Evolutionary conservation across 2,113 vertebrate species (phyloP).

Genomic region (Egretta garzetta): DNA sequence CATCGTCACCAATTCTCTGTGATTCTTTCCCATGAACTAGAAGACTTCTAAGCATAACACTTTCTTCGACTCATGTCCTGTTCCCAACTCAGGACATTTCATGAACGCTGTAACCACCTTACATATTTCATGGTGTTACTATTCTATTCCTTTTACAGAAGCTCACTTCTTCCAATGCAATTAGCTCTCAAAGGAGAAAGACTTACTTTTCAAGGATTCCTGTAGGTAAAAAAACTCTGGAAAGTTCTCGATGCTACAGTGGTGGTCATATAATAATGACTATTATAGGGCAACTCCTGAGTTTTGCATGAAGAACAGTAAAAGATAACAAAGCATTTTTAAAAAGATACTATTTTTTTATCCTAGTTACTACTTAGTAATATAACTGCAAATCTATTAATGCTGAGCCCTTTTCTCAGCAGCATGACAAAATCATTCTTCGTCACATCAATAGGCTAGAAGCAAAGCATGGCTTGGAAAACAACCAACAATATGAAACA

Average conservation of each 20-base stretch:
- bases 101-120: neutral
- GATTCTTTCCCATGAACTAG: neutral
- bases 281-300: neutral
- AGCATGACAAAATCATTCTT: neutral
- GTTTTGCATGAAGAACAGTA: neutral
- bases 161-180: neutral
- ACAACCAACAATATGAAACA: neutral
- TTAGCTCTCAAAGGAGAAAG: neutral
- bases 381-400: neutral
- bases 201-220: neutral
- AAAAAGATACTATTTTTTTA: neutral
- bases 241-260: neutral
- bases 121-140: neutral
- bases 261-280: neutral
- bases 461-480: neutral
- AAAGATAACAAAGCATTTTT: neutral
- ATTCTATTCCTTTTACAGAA: neutral
- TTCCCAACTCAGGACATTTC: neutral
- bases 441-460: neutral
- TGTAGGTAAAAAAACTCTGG: neutral
- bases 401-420: neutral
- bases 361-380: neutral
- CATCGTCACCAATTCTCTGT: accelerated
- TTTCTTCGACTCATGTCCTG: neutral
- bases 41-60: neutral